Evolutionary conservation across 1,140 invertebrate species (phyloP).

Genomic region (Proctacanthus coquilletti): DNA sequence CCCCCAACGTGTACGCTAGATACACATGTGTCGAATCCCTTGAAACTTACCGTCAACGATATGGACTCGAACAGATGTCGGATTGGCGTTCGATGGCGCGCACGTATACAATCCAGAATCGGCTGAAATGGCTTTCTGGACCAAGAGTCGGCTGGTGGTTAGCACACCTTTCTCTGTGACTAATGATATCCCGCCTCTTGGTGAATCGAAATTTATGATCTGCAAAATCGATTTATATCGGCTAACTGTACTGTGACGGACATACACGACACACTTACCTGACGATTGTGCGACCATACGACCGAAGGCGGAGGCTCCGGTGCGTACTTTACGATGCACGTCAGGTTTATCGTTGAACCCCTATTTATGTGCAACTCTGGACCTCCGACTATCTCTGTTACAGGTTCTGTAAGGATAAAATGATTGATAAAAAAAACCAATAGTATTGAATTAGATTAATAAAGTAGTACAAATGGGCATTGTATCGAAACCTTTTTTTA

Average conservation of each 20-base stretch:
- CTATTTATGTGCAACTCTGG: conserved; percentile 69
- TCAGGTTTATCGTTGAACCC: conserved; percentile 76
- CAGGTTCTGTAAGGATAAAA: conserved; percentile 45
- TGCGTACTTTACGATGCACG: conserved; percentile 64
- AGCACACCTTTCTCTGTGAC: conserved; percentile 63
- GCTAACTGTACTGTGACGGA: neutral
- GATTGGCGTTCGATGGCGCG: conserved; percentile 62
- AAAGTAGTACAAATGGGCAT: no score
- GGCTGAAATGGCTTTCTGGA: conserved; percentile 54
- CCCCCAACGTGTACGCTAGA: no score
- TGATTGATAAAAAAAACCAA: no score
- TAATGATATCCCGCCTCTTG: conserved; percentile 57
- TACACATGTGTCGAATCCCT: no score
- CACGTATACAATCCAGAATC: conserved; percentile 65
- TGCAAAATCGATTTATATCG: no score
- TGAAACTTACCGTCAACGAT: conserved; percentile 63
- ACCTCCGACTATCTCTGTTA: conserved; percentile 66
- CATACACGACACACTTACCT: conserved; percentile 37
- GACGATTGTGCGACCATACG: conserved; percentile 64
- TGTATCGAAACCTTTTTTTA: no score
- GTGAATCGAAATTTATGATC: conserved; percentile 66
- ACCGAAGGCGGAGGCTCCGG: conserved; percentile 66
- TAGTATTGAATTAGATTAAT: no score
- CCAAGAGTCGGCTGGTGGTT: conserved; percentile 62
- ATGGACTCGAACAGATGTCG: conserved; percentile 57